Conservation (phyloP, 2,888 invertebrate species). For the Drymonia ruficornis region DNA sequence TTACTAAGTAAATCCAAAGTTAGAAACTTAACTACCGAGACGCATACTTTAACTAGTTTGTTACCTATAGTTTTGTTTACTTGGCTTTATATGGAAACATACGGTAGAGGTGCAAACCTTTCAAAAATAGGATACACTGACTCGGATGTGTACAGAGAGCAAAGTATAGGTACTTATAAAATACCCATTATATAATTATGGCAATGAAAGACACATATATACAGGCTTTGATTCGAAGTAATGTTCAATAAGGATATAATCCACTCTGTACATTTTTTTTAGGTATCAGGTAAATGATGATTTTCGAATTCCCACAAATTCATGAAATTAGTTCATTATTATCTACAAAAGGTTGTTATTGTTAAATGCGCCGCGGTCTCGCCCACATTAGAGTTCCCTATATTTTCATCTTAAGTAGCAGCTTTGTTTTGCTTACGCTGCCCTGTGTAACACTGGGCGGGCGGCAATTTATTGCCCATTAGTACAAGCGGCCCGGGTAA, state of each 20-base stretch:
- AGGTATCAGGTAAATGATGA: too few species aligned
- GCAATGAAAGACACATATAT: too few species aligned
- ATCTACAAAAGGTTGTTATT: too few species aligned
- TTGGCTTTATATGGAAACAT: slow-evolving; percentile 19
- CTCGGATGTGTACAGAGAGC: too few species aligned
- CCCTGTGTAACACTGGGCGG: slow-evolving; percentile 34
- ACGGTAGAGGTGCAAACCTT: slow-evolving; percentile 3
- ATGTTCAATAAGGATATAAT: too few species aligned
- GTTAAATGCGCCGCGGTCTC: neutral
- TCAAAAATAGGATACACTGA: too few species aligned
- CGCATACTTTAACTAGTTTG: slow-evolving; percentile 26
- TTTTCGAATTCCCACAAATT: too few species aligned
- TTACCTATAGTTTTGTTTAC: slow-evolving; percentile 24
- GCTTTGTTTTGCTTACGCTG: slow-evolving; percentile 41
- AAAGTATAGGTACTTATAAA: too few species aligned
- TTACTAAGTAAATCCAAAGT: slow-evolving; percentile 34
- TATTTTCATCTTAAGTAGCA: slow-evolving; percentile 29
- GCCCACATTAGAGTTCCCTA: slow-evolving; percentile 9
- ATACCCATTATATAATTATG: too few species aligned
- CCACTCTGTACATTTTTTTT: too few species aligned
- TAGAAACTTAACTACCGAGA: slow-evolving; percentile 29
- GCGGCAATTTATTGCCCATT: slow-evolving; percentile 45
- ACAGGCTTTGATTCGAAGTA: too few species aligned
- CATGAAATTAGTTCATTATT: too few species aligned
- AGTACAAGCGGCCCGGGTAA: slow-evolving; percentile 22